Conservation (phyloP, 2,797 vertebrate species). For the Sebastes itinus region DNA sequence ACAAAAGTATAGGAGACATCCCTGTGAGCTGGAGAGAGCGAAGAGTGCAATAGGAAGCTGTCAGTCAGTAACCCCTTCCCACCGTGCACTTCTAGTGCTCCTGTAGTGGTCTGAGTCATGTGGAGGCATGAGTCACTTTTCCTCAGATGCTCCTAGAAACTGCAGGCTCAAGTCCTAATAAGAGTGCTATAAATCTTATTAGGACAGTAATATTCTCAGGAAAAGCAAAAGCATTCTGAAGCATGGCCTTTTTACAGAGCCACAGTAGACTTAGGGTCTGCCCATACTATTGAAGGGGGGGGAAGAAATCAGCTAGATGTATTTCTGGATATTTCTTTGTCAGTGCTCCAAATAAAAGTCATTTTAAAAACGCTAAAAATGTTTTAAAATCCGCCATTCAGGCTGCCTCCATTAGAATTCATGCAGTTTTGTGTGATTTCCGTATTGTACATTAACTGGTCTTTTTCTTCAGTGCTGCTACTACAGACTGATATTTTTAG, state of each 20-base stretch:
- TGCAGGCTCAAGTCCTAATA: background rate
- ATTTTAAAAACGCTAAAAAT: background rate
- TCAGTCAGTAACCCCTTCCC: background rate
- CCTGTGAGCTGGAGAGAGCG: background rate
- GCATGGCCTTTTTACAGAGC: slow-evolving; percentile 5
- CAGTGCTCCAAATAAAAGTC: background rate
- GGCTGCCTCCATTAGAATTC: background rate
- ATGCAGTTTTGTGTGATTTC: background rate
- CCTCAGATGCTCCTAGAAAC: background rate
- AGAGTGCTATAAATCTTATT: slow-evolving; percentile 5
- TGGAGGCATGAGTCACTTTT: background rate
- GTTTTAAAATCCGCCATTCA: background rate
- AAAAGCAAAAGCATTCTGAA: background rate
- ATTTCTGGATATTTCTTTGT: background rate
- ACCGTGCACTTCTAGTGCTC: background rate
- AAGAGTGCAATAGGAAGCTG: background rate
- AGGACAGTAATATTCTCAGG: slow-evolving; percentile 7
- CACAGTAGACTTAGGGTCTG: background rate
- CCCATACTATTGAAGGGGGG: background rate
- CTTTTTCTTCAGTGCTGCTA: background rate
- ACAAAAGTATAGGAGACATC: background rate
- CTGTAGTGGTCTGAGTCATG: background rate
- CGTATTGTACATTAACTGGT: background rate
- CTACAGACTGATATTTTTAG: background rate
- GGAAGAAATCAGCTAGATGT: background rate